Evolutionary conservation across 2,888 invertebrate genomes (phyloP).

Genomic region (Drosophila heteroneura): DNA sequence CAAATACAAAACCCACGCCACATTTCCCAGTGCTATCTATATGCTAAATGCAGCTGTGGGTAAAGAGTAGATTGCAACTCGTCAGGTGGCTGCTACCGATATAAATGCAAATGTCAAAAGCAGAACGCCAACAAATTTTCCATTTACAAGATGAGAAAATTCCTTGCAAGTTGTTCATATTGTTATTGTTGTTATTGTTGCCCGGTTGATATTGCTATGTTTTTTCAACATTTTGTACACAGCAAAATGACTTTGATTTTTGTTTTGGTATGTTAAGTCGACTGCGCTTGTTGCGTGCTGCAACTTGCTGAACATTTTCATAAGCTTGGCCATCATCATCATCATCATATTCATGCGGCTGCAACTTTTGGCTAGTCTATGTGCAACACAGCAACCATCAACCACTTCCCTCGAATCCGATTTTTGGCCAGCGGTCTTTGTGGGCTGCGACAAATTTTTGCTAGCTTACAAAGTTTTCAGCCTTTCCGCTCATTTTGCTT

Average conservation of each 20-base stretch:
- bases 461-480: slow-evolving; percentile 42
- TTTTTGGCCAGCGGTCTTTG: slow-evolving; percentile 55
- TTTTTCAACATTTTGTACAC: slow-evolving; percentile 29
- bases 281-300: slow-evolving; percentile 33
- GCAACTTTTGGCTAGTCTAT: slow-evolving; percentile 25
- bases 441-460: slow-evolving; percentile 47
- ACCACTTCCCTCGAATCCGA: slow-evolving; percentile 47
- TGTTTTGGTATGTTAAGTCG: slow-evolving; percentile 4
- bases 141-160: slow-evolving; percentile 58
- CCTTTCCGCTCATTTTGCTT: slow-evolving; percentile 38
- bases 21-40: slow-evolving; percentile 1
- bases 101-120: slow-evolving; percentile 60
- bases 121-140: slow-evolving; percentile 42
- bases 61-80: slow-evolving; percentile 6
- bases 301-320: slow-evolving; percentile 36
- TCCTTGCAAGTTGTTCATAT: slow-evolving; percentile 22
- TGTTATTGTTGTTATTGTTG: slow-evolving; percentile 10
- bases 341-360: slow-evolving; percentile 35
- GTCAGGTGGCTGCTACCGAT: slow-evolving; percentile 27
- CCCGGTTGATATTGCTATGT: slow-evolving; percentile 18
- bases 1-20: slow-evolving; percentile 1
- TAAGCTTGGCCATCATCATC: slow-evolving; percentile 50
- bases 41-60: slow-evolving; percentile 8
- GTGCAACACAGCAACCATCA: background rate
- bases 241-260: background rate